A percentile compares a stretch with the other conserved stretches of the same genome.
phyloP scores from a whole-genome alignment of 2,888 invertebrate genomes.

The Steinernema carpocapsae region DNA sequence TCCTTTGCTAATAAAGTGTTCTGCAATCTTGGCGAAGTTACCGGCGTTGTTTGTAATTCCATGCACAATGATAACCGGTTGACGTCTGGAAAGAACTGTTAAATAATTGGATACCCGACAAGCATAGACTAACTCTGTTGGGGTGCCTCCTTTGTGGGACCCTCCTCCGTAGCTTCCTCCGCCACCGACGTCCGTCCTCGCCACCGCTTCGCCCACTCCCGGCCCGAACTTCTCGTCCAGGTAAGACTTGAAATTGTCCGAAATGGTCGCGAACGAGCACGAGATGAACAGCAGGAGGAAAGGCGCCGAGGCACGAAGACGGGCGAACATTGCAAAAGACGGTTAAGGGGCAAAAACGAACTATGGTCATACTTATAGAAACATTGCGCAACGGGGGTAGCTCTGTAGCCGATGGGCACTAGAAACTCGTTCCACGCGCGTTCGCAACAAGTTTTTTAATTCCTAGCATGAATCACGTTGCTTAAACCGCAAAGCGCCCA shows the following conservation, averaged over 20 bases:
- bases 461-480: not conserved
- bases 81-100: conserved; percentile 38
- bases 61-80: conserved; percentile 56
- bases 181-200: conserved; percentile 49
- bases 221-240: conserved; percentile 44
- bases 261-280: not conserved
- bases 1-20: conserved; percentile 46
- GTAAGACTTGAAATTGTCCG: not conserved
- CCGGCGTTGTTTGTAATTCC: conserved; percentile 56
- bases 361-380: conserved; percentile 2
- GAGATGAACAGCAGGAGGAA: not conserved
- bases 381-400: conserved; percentile 10
- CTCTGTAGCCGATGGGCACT: not conserved
- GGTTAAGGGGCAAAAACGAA: not conserved
- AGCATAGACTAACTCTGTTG: conserved; percentile 42
- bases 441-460: not conserved
- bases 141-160: conserved; percentile 34
- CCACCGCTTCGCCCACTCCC: conserved; percentile 41
- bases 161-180: conserved; percentile 55
- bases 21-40: conserved; percentile 43
- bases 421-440: conserved; percentile 24
- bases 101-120: not conserved
- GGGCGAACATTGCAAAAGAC: not conserved
- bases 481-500: conserved; percentile 1
- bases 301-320: no score